These are phyloP conservation scores for Neria commutata DNA, from an alignment of 2,888 invertebrate genomes.

Conservation along the genomic window DNA sequence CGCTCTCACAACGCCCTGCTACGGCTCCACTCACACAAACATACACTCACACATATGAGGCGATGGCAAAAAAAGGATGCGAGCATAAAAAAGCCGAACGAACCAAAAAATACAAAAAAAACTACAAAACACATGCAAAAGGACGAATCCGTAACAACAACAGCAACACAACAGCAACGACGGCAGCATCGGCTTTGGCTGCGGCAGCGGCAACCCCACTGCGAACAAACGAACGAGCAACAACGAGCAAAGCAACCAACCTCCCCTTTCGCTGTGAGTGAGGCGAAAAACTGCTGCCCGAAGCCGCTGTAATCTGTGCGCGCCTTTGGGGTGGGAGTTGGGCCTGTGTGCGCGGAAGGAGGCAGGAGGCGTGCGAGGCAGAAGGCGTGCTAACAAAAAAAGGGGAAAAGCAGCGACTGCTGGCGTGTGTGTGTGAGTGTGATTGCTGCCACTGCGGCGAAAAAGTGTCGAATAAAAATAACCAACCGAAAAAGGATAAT, in stretches of 20 bases:
- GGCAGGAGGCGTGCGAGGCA: slow-evolving; percentile 9
- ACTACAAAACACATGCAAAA: slow-evolving; percentile 15
- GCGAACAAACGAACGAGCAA: neutral
- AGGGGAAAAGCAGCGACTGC: slow-evolving; percentile 29
- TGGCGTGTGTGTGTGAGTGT: slow-evolving; percentile 18
- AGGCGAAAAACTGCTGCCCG: neutral
- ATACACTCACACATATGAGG: slow-evolving; percentile 12
- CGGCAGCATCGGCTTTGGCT: slow-evolving; percentile 13
- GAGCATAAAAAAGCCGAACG: slow-evolving; percentile 27
- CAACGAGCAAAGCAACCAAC: neutral
- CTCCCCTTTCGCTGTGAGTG: neutral
- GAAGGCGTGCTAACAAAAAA: neutral
- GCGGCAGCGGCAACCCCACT: too few relatives aligned
- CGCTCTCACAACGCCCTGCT: slow-evolving; percentile 13
- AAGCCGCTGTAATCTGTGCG: slow-evolving; percentile 4
- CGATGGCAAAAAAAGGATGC: slow-evolving; percentile 31
- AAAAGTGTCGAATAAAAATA: slow-evolving; percentile 35
- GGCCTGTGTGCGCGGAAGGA: slow-evolving; percentile 4
- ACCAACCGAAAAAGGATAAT: slow-evolving; percentile 47
- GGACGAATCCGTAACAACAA: slow-evolving; percentile 20
- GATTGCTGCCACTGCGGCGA: neutral
- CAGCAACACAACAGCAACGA: slow-evolving; percentile 28
- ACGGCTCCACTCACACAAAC: slow-evolving; percentile 30
- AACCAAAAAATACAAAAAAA: slow-evolving; percentile 23
- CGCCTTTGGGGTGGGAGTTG: neutral